Conservation (phyloP, 2,797 vertebrate genomes). For the Hoplostethus mediterraneus region DNA sequence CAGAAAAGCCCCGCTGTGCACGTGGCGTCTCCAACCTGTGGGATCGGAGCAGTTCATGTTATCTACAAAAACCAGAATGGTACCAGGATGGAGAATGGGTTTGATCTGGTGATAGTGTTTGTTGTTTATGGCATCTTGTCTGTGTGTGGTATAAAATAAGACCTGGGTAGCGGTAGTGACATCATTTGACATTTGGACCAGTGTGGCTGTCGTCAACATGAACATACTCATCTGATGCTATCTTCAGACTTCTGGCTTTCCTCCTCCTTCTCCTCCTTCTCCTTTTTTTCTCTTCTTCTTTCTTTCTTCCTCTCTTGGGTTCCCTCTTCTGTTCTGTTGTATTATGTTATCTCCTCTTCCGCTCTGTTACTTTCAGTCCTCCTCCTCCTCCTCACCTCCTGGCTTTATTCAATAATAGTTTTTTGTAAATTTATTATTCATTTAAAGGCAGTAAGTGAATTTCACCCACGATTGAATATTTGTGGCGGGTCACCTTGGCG, state of each 20-base stretch:
- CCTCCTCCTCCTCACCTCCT: neutral
- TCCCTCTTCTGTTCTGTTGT: neutral
- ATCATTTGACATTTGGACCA: conserved; percentile 51
- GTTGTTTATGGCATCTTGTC: too few relatives aligned
- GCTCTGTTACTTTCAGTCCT: neutral
- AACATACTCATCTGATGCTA: conserved; percentile 19
- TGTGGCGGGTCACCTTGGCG: neutral
- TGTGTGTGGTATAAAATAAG: conserved; percentile 26
- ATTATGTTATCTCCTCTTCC: too few relatives aligned
- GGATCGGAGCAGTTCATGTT: too few relatives aligned
- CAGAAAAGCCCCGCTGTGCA: too few relatives aligned
- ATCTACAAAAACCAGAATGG: too few relatives aligned
- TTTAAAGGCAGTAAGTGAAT: too few relatives aligned
- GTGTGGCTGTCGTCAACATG: neutral
- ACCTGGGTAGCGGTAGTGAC: conserved; percentile 25
- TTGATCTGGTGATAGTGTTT: too few relatives aligned
- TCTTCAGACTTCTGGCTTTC: conserved; percentile 31
- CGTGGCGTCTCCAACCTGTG: too few relatives aligned
- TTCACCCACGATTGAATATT: too few relatives aligned
- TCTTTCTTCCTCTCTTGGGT: neutral
- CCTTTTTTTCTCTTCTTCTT: neutral
- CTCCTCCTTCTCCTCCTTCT: neutral
- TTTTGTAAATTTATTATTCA: too few relatives aligned
- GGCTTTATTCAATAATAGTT: too few relatives aligned
- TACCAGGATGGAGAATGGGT: too few relatives aligned